Percentiles rank a stretch among this genome's conserved stretches.
These are phyloP conservation scores for Cremastinae sp. DNA, from an alignment of 2,888 invertebrate species.

Conservation along the genomic window DNA sequence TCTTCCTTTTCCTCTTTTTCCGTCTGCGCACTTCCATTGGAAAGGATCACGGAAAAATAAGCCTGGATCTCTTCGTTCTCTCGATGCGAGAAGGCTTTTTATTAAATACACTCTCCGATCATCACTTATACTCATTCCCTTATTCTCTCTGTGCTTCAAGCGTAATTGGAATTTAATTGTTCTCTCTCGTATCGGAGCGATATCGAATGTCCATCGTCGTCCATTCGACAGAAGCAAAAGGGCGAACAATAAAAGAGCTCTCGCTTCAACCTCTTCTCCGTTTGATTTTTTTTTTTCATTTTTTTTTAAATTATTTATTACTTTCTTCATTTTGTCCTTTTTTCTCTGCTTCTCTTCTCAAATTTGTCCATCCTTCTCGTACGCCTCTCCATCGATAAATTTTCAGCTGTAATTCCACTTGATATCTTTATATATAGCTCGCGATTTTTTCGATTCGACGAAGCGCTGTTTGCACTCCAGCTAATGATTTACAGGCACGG, in stretches of 20 bases:
- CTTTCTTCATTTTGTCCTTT: slow-evolving; percentile 62
- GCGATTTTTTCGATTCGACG: slow-evolving; percentile 1
- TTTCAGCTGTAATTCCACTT: neutral
- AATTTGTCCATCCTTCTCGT: slow-evolving; percentile 10
- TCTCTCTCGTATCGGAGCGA: slow-evolving; percentile 19
- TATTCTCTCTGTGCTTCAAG: neutral
- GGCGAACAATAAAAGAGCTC: neutral
- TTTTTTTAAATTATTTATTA: slow-evolving; percentile 54
- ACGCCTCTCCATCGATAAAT: slow-evolving; percentile 2
- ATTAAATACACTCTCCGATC: neutral
- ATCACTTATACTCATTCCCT: slow-evolving; percentile 19
- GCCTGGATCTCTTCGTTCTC: neutral
- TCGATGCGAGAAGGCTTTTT: slow-evolving; percentile 21
- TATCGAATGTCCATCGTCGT: slow-evolving; percentile 25
- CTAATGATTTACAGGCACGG: too few relatives aligned
- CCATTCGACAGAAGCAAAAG: slow-evolving; percentile 11
- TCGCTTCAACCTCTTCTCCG: slow-evolving; percentile 33
- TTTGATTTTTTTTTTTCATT: slow-evolving; percentile 6
- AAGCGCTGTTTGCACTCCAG: too few relatives aligned
- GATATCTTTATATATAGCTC: neutral
- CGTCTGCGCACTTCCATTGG: slow-evolving; percentile 13
- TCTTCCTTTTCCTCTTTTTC: slow-evolving; percentile 8
- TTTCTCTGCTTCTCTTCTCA: slow-evolving; percentile 42
- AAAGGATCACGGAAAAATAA: neutral
- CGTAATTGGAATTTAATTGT: slow-evolving; percentile 19